A percentile compares a stretch with the other conserved stretches of the same genome.
These are phyloP conservation scores for Pholis gunnellus DNA, from an alignment of 2,113 vertebrate genomes.

Conservation along the genomic window DNA sequence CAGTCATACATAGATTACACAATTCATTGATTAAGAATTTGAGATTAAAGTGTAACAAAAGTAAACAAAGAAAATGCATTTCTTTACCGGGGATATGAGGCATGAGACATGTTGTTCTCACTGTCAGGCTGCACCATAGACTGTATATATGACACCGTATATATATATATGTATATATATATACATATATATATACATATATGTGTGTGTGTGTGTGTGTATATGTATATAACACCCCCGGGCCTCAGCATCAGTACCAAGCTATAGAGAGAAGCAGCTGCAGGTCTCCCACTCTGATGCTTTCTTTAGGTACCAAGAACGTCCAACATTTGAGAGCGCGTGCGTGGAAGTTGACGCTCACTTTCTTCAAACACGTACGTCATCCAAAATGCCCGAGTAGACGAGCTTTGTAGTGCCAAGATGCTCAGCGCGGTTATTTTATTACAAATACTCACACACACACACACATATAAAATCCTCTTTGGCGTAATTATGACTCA, in stretches of 20 bases:
- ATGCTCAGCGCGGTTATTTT: not conserved
- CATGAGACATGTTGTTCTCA: not conserved
- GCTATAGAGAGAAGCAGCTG: not conserved
- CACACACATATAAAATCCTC: not conserved
- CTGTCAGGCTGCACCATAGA: not conserved
- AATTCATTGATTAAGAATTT: not conserved
- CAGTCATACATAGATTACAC: not conserved
- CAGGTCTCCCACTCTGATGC: constrained; percentile 50
- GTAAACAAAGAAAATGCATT: not conserved
- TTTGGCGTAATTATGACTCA: not conserved
- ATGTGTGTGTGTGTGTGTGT: too few species aligned
- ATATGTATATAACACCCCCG: not conserved
- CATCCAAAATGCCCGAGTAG: not conserved
- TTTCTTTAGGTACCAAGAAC: not conserved
- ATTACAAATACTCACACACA: not conserved
- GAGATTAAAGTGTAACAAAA: not conserved
- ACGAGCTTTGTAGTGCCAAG: constrained; percentile 18
- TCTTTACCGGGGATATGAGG: not conserved
- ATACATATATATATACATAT: too few species aligned
- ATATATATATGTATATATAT: too few species aligned
- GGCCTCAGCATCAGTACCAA: constrained; percentile 30
- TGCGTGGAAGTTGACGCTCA: constrained; percentile 57
- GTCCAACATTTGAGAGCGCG: constrained; percentile 7
- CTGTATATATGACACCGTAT: too few species aligned
- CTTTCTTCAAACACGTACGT: constrained; percentile 11